Conservation (phyloP, 2,113 vertebrate species). For the Genyomyrus donnyi region DNA sequence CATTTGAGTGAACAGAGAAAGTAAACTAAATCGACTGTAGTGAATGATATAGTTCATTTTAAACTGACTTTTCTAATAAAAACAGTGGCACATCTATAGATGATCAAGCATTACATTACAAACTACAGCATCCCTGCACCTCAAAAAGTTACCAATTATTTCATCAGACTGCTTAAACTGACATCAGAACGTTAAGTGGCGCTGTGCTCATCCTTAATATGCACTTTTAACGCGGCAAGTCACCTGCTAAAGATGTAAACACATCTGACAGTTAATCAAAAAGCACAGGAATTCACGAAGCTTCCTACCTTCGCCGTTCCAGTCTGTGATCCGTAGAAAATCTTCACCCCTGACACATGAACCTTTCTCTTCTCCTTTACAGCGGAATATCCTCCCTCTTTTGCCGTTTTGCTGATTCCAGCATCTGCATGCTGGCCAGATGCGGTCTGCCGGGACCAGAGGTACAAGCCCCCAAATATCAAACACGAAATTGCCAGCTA, state of each 20-base stretch:
- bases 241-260: not conserved
- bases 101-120: not conserved
- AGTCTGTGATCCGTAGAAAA: slow-evolving; percentile 88
- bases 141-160: not conserved
- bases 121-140: not conserved
- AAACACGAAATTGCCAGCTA: not conserved
- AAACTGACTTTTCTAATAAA: not conserved
- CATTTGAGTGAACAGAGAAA: not conserved
- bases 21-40: not conserved
- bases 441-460: not conserved
- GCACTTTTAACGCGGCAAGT: not conserved
- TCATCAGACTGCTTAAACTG: not conserved
- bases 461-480: not conserved
- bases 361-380: slow-evolving; percentile 37
- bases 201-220: not conserved
- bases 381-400: slow-evolving; percentile 19
- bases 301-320: slow-evolving; percentile 81
- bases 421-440: not conserved
- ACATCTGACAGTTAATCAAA: not conserved
- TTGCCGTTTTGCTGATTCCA: slow-evolving; percentile 18
- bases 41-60: not conserved
- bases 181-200: not conserved
- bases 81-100: not conserved
- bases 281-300: not conserved
- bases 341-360: slow-evolving; percentile 69